phyloP scores from a whole-genome alignment of 1,140 invertebrate genomes.

The Galleria mellonella region DNA sequence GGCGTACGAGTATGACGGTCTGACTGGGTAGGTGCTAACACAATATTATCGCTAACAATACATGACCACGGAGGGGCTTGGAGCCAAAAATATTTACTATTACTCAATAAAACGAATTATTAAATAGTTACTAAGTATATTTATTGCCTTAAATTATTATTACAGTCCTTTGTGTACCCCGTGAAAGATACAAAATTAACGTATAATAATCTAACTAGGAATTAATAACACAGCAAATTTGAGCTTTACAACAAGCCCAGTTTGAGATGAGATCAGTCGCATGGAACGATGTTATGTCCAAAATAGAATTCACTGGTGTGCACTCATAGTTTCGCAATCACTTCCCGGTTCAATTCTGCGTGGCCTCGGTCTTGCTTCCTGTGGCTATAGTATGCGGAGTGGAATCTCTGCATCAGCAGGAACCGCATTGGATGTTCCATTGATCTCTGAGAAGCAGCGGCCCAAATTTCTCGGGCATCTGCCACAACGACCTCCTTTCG shows the following conservation, averaged over 20 bases:
- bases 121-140: conserved; percentile 35
- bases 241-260: conserved; percentile 68
- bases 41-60: too few species aligned
- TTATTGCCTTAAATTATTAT: conserved; percentile 65
- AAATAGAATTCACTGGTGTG: conserved; percentile 31
- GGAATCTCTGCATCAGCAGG: conserved; percentile 49
- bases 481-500: conserved; percentile 61
- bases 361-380: conserved; percentile 26
- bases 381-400: conserved; percentile 37
- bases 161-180: conserved; percentile 53
- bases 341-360: conserved; percentile 22
- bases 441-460: conserved; percentile 51
- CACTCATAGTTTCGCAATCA: not conserved
- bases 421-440: conserved; percentile 58
- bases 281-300: conserved; percentile 60
- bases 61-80: too few species aligned
- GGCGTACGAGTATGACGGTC: conserved; percentile 4
- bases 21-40: too few species aligned
- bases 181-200: conserved; percentile 45
- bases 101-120: conserved; percentile 29
- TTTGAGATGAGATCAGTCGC: conserved; percentile 56
- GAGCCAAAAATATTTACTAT: too few species aligned
- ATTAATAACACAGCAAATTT: conserved; percentile 68
- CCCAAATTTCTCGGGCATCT: conserved; percentile 54
- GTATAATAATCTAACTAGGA: conserved; percentile 64